Percentiles rank a stretch among this genome's conserved stretches.
Evolutionary conservation across 1,140 invertebrate genomes (phyloP).

Genomic region (Anoplophora glabripennis): DNA sequence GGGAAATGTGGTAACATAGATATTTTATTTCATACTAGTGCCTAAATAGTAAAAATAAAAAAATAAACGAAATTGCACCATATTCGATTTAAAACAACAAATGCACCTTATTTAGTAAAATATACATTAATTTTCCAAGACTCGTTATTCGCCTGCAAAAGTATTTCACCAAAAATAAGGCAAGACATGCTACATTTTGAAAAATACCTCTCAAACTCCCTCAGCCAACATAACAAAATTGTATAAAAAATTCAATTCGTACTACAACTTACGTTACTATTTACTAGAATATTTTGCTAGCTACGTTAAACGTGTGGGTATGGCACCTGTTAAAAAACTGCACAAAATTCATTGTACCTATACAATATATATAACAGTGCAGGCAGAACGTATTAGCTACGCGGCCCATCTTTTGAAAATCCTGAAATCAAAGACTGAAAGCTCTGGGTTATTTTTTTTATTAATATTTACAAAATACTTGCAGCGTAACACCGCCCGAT

Average conservation of each 20-base stretch:
- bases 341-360: slow-evolving; percentile 29
- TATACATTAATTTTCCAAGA: slow-evolving; percentile 16
- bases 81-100: neutral
- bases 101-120: slow-evolving; percentile 8
- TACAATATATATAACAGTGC: slow-evolving; percentile 25
- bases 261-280: slow-evolving; percentile 21
- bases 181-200: too few relatives aligned
- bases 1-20: too few relatives aligned
- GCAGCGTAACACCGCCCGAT: slow-evolving; percentile 23
- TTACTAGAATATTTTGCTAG: slow-evolving; percentile 19
- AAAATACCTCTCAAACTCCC: slow-evolving; percentile 16
- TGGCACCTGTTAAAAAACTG: slow-evolving; percentile 36
- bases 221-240: slow-evolving; percentile 32
- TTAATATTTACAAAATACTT: slow-evolving; percentile 27
- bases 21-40: too few relatives aligned
- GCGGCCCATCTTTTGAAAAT: slow-evolving; percentile 10
- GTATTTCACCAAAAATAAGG: slow-evolving; percentile 12
- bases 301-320: slow-evolving; percentile 28
- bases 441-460: slow-evolving; percentile 25
- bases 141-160: slow-evolving; percentile 15
- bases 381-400: slow-evolving; percentile 9
- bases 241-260: slow-evolving; percentile 32
- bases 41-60: too few relatives aligned
- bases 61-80: too few relatives aligned
- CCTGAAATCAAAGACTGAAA: slow-evolving; percentile 32